These are phyloP conservation scores for Glaucomys volans DNA, from an alignment of 2,113 vertebrate genomes.

Conservation along the genomic window DNA sequence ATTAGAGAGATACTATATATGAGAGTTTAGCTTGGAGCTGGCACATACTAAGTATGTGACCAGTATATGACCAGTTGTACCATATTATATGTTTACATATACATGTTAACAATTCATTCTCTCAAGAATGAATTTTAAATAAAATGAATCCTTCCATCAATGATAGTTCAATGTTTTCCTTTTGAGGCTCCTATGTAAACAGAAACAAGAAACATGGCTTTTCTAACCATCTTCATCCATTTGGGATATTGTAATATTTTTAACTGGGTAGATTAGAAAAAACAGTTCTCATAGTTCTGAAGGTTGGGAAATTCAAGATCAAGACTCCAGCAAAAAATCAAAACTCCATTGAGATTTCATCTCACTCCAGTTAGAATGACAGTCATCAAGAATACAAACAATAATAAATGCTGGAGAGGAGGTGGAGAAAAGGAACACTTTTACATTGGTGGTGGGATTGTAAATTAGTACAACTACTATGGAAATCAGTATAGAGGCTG, in stretches of 20 bases:
- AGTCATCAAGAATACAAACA: too few relatives aligned
- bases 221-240: background rate
- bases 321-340: too few relatives aligned
- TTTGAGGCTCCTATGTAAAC: background rate
- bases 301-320: background rate
- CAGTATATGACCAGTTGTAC: too few relatives aligned
- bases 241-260: background rate
- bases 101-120: background rate
- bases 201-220: background rate
- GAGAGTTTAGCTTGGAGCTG: background rate
- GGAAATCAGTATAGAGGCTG: too few relatives aligned
- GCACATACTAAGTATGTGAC: background rate
- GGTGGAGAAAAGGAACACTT: too few relatives aligned
- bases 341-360: too few relatives aligned
- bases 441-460: too few relatives aligned
- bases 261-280: background rate
- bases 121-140: background rate
- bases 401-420: too few relatives aligned
- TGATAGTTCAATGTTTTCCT: background rate
- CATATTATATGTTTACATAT: background rate
- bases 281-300: background rate
- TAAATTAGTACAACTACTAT: too few relatives aligned
- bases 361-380: too few relatives aligned
- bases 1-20: background rate
- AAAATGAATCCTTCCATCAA: background rate